Evolutionary conservation across 2,888 invertebrate genomes (phyloP), one percentile per base, ranked within the genome.

Genomic region (Polylopha cassiicola): DNA sequence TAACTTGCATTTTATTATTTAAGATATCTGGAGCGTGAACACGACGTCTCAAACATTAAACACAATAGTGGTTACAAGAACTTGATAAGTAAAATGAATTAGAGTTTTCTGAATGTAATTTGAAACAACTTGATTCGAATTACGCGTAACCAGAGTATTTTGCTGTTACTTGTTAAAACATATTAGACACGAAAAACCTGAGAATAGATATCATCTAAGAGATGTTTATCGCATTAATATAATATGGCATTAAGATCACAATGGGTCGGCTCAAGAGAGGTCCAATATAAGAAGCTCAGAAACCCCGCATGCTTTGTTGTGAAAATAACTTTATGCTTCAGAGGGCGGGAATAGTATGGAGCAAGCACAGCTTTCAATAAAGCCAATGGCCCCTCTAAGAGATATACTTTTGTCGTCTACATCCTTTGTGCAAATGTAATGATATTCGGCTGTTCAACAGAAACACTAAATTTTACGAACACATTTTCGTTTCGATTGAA

Each of bases 211-310:
- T 62, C 63, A 63, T 73, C 71, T 72, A 47, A 50, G 64, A 77
- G 84, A 85, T 85, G 75, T 84, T 80, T 85, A 85, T 85, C 85
- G 84, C 78, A 82, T 85, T 84, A 84, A 82, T 84, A 81, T 84
- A 81, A 82, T 82, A 80, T 73, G 62, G 80, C 75, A 82, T 84
- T 85, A 82, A 77, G 81, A 79, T 78, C 70, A 85, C 84, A 85
- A 85, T 84, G 73, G 81, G 59, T 56, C 71, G 80, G 80, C 74
- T 82, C 76, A 72, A 76, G 76, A 80, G 75, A 78, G 77, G 78
- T 71, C 78, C 82, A 84, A 82, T 81, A 78, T 82, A 79, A 78
- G 79, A 69, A 73, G 79, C 80, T 81, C 73, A 68, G 71, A 73
- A 70, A 59, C 68, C 61, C 65, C 64, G 67, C 61, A 56, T 68